A percentile compares a stretch with the other conserved stretches of the same genome.
Evolutionary conservation across 2,888 invertebrate genomes (phyloP).

Genomic region (Bellardia bayeri): DNA sequence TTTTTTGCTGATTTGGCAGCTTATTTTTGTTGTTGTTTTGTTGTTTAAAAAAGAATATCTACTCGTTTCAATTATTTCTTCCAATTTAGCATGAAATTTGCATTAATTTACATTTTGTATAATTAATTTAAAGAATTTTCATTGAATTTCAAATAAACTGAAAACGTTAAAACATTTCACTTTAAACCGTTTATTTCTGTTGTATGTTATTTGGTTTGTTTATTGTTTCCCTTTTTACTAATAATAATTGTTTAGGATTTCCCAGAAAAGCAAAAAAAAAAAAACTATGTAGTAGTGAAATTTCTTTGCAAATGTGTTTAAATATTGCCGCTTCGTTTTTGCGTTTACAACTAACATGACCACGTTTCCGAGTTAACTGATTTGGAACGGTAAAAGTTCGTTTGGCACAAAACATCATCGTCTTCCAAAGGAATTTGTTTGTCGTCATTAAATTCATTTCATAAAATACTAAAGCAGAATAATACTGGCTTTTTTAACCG

Average conservation of each 20-base stretch:
- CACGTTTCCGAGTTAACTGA: constrained; percentile 84
- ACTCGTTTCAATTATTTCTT: too few species aligned
- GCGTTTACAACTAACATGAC: constrained; percentile 81
- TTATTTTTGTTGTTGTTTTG: too few species aligned
- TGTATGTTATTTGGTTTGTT: too few species aligned
- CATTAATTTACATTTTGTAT: not conserved
- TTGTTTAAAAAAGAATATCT: not conserved
- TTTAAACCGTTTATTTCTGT: not conserved
- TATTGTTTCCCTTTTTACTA: not conserved
- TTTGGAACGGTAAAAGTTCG: constrained; percentile 78
- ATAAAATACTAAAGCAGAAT: not conserved
- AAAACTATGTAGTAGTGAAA: not conserved
- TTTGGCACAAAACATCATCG: constrained; percentile 61
- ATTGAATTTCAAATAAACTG: not conserved
- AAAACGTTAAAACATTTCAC: not conserved
- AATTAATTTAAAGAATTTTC: not conserved
- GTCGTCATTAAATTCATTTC: constrained; percentile 55
- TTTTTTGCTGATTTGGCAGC: constrained; percentile 32
- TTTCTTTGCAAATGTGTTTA: constrained; percentile 69
- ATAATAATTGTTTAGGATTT: constrained; percentile 28
- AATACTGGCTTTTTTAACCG: constrained; percentile 57
- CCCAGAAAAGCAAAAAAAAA: not conserved
- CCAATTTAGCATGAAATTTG: not conserved
- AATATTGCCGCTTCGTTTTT: constrained; percentile 76
- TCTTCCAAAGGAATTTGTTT: constrained; percentile 68